A percentile compares a stretch with the other conserved stretches of the same genome.
phyloP scores from a whole-genome alignment of 2,888 invertebrate species.

The Tenthredo scrophulariae region DNA sequence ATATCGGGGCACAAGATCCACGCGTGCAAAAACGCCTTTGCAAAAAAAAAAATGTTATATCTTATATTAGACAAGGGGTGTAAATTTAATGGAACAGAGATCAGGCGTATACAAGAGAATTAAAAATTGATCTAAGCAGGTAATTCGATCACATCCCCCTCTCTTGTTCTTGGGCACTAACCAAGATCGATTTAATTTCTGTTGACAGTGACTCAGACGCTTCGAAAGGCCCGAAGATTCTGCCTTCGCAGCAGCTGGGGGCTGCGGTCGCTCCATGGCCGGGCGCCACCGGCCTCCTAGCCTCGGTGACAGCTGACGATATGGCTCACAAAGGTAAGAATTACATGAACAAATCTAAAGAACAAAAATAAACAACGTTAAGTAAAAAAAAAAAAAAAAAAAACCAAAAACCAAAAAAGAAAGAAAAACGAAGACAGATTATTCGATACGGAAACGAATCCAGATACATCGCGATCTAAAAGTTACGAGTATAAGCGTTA shows the following conservation, averaged over 20 bases:
- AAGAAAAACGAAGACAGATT: neutral
- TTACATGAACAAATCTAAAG: neutral
- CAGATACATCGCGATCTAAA: neutral
- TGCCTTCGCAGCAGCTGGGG: conserved; percentile 90
- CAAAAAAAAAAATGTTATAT: neutral
- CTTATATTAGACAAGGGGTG: neutral
- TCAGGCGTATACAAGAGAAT: neutral
- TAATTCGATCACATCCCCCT: neutral
- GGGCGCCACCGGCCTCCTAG: conserved; percentile 82
- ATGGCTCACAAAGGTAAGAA: conserved; percentile 92
- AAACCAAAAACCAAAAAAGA: neutral
- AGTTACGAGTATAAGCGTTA: neutral
- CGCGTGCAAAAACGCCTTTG: neutral
- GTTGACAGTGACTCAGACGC: conserved; percentile 70
- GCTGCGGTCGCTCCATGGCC: conserved; percentile 91
- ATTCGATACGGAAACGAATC: neutral
- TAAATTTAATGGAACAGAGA: neutral
- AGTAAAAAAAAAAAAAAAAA: neutral
- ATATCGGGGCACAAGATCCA: no score
- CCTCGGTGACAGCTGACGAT: conserved; percentile 87
- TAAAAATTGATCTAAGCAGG: neutral
- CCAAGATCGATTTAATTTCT: conserved; percentile 52
- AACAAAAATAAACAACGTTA: no score
- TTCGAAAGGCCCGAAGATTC: conserved; percentile 81
- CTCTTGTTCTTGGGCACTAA: neutral